Conservation (phyloP, 53 echinoderm and acorn worm species). For the Echinometra lucunter region DNA sequence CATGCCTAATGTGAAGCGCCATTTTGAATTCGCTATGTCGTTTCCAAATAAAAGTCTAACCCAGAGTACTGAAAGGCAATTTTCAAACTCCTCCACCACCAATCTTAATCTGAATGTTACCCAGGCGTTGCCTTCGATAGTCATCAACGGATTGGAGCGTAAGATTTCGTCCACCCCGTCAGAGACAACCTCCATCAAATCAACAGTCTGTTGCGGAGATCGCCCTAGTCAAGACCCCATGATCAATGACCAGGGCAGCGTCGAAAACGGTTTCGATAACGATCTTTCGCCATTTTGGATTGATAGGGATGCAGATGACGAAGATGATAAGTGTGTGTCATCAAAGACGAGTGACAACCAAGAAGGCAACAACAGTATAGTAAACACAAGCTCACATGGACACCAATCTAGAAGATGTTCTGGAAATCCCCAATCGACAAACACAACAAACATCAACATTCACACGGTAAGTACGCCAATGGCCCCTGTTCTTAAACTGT, state of each 20-base stretch:
- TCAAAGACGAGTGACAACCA: neutral
- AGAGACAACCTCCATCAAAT: neutral
- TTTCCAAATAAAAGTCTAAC: neutral
- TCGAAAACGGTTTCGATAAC: neutral
- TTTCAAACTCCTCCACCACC: too few relatives aligned
- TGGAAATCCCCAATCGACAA: neutral
- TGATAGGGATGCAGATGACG: neutral
- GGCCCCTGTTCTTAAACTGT: too few relatives aligned
- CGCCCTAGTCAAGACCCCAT: neutral
- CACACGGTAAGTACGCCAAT: neutral
- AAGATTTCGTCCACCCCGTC: neutral
- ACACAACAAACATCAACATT: conserved; percentile 12
- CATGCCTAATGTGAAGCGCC: neutral
- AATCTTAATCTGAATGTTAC: neutral
- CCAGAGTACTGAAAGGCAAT: neutral
- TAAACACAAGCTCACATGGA: neutral
- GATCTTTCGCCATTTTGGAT: neutral
- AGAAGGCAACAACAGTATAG: neutral
- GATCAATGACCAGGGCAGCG: neutral
- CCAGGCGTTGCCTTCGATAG: neutral
- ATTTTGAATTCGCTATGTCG: neutral
- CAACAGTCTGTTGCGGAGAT: neutral
- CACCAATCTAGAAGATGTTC: too few relatives aligned
- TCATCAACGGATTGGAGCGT: neutral
- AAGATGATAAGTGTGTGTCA: neutral